Evolutionary conservation across 2,113 vertebrate genomes (phyloP).

Genomic region (Gallinago undulata): DNA sequence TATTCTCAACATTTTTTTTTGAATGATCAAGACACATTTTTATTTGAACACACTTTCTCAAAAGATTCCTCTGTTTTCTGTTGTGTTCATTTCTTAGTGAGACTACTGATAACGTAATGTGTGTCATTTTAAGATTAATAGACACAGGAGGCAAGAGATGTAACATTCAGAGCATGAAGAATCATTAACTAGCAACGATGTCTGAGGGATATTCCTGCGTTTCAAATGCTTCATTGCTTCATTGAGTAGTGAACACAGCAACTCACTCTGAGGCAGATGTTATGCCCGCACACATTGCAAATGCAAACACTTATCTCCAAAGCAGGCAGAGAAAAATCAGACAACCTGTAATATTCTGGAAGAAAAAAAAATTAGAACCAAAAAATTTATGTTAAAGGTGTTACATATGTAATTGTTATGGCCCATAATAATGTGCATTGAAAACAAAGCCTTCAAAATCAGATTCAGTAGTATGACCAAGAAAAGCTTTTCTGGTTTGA

Average conservation of each 20-base stretch:
- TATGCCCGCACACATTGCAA: not conserved
- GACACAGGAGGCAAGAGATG: conserved; percentile 47
- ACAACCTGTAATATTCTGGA: not conserved
- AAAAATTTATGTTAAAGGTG: not conserved
- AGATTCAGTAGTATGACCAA: not conserved
- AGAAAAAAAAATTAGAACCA: not conserved
- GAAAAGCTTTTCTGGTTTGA: not conserved
- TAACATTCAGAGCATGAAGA: conserved; percentile 69
- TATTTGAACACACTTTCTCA: not conserved
- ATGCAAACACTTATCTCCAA: conserved; percentile 58
- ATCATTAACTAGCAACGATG: conserved; percentile 57
- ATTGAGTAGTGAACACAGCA: conserved; percentile 67
- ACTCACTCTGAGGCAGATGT: conserved; percentile 60
- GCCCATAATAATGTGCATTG: not conserved
- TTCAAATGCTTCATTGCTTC: conserved; percentile 71
- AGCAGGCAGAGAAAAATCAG: not conserved
- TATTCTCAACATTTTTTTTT: not conserved
- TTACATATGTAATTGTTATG: not conserved
- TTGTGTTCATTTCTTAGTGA: not conserved
- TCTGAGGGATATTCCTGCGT: conserved; percentile 55
- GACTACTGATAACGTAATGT: not conserved
- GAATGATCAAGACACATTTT: not conserved
- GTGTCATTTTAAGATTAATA: conserved; percentile 71
- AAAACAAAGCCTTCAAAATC: not conserved
- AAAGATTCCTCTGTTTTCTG: not conserved